Conservation (phyloP, 2,888 invertebrate genomes). For the Halocaridina rubra region DNA sequence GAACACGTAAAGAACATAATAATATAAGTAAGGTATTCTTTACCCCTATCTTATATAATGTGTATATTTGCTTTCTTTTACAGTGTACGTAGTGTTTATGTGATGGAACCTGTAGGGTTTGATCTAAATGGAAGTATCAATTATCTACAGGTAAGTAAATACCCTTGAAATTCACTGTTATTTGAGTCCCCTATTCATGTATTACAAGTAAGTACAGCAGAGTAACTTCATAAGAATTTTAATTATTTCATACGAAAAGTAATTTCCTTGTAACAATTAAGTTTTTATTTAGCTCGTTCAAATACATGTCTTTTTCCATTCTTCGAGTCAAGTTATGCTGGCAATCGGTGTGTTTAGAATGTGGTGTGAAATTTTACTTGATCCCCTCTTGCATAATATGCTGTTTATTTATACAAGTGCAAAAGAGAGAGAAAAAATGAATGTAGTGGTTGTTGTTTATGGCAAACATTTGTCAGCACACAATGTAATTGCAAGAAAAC, state of each 20-base stretch:
- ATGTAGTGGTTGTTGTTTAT: background rate
- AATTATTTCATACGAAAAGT: background rate
- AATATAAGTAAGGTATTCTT: background rate
- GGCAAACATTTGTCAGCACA: too few species aligned
- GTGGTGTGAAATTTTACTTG: background rate
- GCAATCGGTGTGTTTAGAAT: too few species aligned
- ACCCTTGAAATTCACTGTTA: background rate
- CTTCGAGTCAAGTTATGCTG: too few species aligned
- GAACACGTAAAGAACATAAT: background rate
- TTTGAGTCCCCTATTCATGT: background rate
- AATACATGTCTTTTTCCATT: background rate
- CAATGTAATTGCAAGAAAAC: too few species aligned
- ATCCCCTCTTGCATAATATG: too few species aligned
- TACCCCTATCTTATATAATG: background rate
- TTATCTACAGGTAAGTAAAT: slow-evolving; percentile 46
- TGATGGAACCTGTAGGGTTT: slow-evolving; percentile 45
- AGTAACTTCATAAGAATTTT: background rate
- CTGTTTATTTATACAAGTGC: too few species aligned
- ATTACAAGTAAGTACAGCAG: background rate
- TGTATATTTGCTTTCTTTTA: background rate
- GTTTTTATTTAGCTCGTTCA: background rate
- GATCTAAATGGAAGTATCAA: slow-evolving; percentile 32
- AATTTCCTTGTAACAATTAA: background rate
- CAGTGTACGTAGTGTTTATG: slow-evolving; percentile 52
- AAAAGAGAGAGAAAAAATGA: too few species aligned